These are phyloP conservation scores for Conger conger DNA, from an alignment of 2,113 vertebrate genomes.

Conservation along the genomic window DNA sequence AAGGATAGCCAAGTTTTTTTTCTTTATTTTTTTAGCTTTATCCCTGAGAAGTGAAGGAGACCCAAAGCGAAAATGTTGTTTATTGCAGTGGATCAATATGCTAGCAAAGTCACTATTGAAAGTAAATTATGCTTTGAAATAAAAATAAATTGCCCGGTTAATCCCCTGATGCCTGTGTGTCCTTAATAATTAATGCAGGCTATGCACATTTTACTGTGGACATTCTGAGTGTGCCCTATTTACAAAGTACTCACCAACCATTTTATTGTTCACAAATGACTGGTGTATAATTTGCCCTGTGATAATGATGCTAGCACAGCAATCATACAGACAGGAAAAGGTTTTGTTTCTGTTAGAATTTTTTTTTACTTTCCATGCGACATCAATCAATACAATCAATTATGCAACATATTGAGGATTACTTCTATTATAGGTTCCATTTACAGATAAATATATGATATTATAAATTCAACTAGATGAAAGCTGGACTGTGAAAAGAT, in stretches of 20 bases:
- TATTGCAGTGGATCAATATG: background rate
- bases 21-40: background rate
- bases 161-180: background rate
- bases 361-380: background rate
- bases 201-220: background rate
- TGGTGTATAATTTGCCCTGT: background rate
- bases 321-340: background rate
- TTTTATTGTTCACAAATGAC: background rate
- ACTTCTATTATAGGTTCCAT: background rate
- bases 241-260: background rate
- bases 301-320: background rate
- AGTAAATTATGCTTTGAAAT: conserved; percentile 2
- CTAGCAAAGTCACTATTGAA: background rate
- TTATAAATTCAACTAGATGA: background rate
- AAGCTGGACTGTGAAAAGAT: background rate
- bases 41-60: background rate
- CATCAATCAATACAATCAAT: too few species aligned
- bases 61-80: background rate
- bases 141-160: background rate
- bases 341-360: background rate
- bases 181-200: background rate
- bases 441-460: background rate
- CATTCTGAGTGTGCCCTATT: background rate
- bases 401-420: background rate
- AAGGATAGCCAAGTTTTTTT: background rate